Evolutionary conservation across 1,140 invertebrate genomes (phyloP), one percentile per base, ranked within the genome.

Genomic region (Aphelenchoides avenae): DNA sequence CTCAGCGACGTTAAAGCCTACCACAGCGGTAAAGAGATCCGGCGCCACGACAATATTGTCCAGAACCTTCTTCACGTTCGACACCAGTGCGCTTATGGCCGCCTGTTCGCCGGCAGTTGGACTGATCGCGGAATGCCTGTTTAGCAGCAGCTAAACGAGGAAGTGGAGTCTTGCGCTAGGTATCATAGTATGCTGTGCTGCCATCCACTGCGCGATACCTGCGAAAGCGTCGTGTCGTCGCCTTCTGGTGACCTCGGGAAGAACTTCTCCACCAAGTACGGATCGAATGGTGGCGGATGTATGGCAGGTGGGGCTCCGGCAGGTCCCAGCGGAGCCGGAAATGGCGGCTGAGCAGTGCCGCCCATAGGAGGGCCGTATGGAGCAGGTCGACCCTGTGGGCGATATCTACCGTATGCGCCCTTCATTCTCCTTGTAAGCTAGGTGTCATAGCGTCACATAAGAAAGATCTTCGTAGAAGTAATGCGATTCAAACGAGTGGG

Each of bases 261-360:
- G 20, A 62, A 55, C 30, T 52, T 26, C 46, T 70, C 57, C 20
- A 51, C 50, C 1, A 67, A 27, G 24, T 55, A 67, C 11, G 46
- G 69, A 50, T 67, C 65, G 39, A 67, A 67, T 4, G 68, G 41
- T 29, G 61, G 68, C 15, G 68, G 65, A 9, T 62, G 60, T 11
- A 52, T 22, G 54, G 3, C 18, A n/a, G n/a, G n/a, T n/a, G n/a
- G n/a, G n/a, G n/a, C n/a, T n/a, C n/a, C n/a, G n/a, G n/a, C n/a
- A n/a, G n/a, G n/a, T n/a, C n/a, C n/a, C n/a, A n/a, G n/a, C n/a
- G n/a, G n/a, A n/a, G n/a, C n/a, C n/a, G n/a, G n/a, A n/a, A n/a
- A n/a, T n/a, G n/a, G n/a, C n/a, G n/a, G n/a, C n/a, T n/a, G n/a
- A n/a, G n/a, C n/a, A n/a, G n/a, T n/a, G n/a, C n/a, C n/a, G n/a